These are phyloP conservation scores for Agrochola lota DNA, from an alignment of 2,888 invertebrate genomes.

Conservation along the genomic window DNA sequence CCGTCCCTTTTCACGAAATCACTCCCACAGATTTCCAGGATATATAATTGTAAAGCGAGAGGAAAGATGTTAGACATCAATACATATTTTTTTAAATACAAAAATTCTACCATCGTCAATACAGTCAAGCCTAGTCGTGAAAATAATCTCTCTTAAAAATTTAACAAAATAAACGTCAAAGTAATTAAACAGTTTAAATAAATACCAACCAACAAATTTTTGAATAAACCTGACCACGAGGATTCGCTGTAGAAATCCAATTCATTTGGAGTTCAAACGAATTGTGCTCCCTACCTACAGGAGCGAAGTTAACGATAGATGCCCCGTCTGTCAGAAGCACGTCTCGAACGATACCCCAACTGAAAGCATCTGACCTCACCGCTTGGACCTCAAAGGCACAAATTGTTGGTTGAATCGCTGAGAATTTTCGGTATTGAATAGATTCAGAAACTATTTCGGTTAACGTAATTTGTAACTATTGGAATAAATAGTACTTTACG, in stretches of 20 bases:
- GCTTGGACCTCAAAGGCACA: conserved; percentile 46
- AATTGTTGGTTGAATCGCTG: conserved; percentile 25
- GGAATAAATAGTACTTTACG: neutral
- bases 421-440: conserved; percentile 19
- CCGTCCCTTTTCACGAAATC: too few species aligned
- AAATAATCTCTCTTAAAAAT: too few species aligned
- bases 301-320: conserved; percentile 21
- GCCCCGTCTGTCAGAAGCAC: conserved; percentile 26
- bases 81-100: neutral
- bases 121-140: too few species aligned
- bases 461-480: conserved; percentile 5
- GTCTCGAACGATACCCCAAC: conserved; percentile 11
- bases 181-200: neutral
- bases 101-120: too few species aligned
- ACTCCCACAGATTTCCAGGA: too few species aligned
- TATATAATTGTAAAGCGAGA: too few species aligned
- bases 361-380: conserved; percentile 28
- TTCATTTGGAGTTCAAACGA: conserved; percentile 25
- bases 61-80: too few species aligned
- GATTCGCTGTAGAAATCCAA: conserved; percentile 18
- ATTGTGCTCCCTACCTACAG: conserved; percentile 15
- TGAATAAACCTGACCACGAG: conserved; percentile 10
- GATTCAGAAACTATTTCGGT: conserved; percentile 22
- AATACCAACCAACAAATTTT: neutral
- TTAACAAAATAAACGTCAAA: neutral